A percentile compares a stretch with the other conserved stretches of the same genome.
Evolutionary conservation across 2,113 vertebrate species (phyloP).

Genomic region (Neolamprologus modestus): DNA sequence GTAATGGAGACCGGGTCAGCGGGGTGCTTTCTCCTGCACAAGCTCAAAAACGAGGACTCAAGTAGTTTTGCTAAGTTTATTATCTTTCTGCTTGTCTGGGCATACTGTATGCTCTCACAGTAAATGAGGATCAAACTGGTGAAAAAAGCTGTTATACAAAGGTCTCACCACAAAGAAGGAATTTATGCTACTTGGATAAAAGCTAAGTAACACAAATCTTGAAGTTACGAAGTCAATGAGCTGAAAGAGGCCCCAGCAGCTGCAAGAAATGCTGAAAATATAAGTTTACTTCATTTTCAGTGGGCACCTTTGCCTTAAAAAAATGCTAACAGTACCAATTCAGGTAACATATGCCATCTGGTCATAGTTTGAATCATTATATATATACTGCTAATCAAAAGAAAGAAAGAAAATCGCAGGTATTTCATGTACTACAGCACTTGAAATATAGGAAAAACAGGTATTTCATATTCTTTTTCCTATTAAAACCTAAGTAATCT

Average conservation of each 20-base stretch:
- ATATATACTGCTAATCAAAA: not conserved
- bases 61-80: constrained; percentile 28
- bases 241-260: not conserved
- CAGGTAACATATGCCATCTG: not conserved
- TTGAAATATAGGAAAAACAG: not conserved
- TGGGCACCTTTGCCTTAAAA: not conserved
- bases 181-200: constrained; percentile 2
- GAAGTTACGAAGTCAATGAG: not conserved
- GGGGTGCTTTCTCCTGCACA: constrained; percentile 7
- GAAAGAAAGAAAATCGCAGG: not conserved
- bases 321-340: not conserved
- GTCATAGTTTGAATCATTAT: not conserved
- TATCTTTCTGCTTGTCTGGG: constrained; percentile 18
- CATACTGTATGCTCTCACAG: constrained; percentile 23
- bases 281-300: not conserved
- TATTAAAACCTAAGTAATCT: not conserved
- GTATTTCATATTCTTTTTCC: not conserved
- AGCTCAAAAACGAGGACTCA: constrained; percentile 2
- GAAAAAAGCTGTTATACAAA: not conserved
- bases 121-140: not conserved
- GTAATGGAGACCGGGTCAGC: constrained; percentile 19
- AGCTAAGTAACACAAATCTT: not conserved
- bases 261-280: not conserved
- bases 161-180: not conserved
- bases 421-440: not conserved